Base-by-base conservation (phyloP, 2,888 invertebrate genomes). In the Erpobdella octoculata region DNA sequence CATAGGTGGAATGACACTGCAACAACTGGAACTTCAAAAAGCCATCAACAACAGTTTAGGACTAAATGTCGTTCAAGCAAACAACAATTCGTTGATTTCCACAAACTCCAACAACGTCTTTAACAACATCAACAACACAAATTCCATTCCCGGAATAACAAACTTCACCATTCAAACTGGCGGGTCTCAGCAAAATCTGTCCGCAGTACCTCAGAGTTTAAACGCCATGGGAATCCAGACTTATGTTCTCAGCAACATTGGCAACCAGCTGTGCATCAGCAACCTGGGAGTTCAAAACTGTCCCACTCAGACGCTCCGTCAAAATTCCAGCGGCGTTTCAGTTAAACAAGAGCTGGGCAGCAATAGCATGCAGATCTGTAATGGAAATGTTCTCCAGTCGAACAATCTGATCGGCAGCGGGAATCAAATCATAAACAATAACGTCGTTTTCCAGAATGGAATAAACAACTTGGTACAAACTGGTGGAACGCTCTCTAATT, bases 181-280 rank as follows among this genome's bases (percentile, higher is more conserved):
- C n/a, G 21, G 21, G 21, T 25, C 53, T 9, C 53, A 53, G 28
- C 53, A 53, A 15, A 53, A 53, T 8, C 21, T 53, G 21, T n/a
- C n/a, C n/a, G 53, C 6, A 25, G 21, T 53, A 25, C 53, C 53
- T 1, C 53, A 53, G 28, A 53, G 28, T 53, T 28, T 41, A 3
- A 33, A 41, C 67, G 28, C 21, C 41, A n/a, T 41, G 41, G 67
- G 67, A n/a, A 46, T 67, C 25, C 67, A 67, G 18, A 67, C 67
- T 2, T 67, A 67, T 46, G 41, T 67, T 46, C 46, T 67, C 28
- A 67, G 67, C 46, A 67, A 67, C 67, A 67, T 67, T n/a, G 67
- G 67, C 46, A 67, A 67, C 28, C 67, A 67, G 15, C 33, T 67
- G 0, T 67, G 67, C 67, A 37, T 67, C 41, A 67, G 67, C 46